Base-by-base conservation (phyloP, 2,797 vertebrate species). In the Tauraco hartlaubi region DNA sequence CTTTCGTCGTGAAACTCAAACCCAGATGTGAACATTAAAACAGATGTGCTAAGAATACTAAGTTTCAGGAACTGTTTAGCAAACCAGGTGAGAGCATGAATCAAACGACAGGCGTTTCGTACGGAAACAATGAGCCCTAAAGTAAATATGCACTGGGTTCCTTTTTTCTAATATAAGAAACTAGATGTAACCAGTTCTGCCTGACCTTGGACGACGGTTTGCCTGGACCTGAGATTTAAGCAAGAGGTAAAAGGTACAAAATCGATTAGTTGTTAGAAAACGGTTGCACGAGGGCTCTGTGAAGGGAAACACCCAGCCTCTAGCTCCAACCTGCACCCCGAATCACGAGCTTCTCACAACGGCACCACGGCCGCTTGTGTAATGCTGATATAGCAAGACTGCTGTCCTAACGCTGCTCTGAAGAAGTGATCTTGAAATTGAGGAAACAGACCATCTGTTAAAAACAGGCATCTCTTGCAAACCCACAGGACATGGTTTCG, bases 271-370 rank as follows among this genome's bases (percentile, higher is more conserved):
- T 63, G 21, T 46, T 85, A 44, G 33, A 63, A 83, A 68, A 82
- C 5, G 43, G 28, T 31, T 54, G 43, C 21, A 15, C 0, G 0
- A 56, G 20, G 16, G 7, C n/a, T 75, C 62, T 69, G 43, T 17
- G 28, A 78, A 43, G 43, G 41, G 49, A n/a, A 71, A 63, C 8
- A 11, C 35, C 14, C 9, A 52, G 46, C 52, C n/a, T 63, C 44
- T 55, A 25, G 6, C 28, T 80, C 61, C 26, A 15, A 7, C 4
- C 18, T 37, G 12, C 26, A 52, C 21, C 21, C 41, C 5, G 7
- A 37, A 68, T 48, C 43, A 19, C 3, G 25, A 80, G 62, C 31
- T 61, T 63, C 55, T 41, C 43, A 9, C 4, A 2, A 19, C 2
- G 15, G 11, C 59, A 15, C 54, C 43, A n/a, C 39, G 52, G 28